These are phyloP conservation scores for Remorina albescens DNA, from an alignment of 2,797 vertebrate species.

Conservation along the genomic window DNA sequence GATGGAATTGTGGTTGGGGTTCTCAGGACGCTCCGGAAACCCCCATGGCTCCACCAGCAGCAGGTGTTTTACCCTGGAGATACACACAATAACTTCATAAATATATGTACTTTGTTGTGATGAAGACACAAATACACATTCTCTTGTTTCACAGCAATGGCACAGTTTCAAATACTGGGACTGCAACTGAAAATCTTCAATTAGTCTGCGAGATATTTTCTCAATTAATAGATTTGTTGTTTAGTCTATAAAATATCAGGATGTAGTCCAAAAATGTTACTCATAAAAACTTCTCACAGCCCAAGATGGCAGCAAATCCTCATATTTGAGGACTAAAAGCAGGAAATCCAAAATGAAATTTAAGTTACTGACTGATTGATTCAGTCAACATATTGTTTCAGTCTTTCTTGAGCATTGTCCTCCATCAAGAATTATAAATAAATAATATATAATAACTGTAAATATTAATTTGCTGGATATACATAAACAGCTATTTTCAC, in stretches of 20 bases:
- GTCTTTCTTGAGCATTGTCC: no score
- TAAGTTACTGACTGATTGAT: not conserved
- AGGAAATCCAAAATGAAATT: no score
- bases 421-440: no score
- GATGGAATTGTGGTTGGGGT: slow-evolving; percentile 87
- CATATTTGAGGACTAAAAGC: no score
- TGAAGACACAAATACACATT: not conserved
- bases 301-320: no score
- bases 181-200: no score
- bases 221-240: no score
- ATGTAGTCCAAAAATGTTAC: not conserved
- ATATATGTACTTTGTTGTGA: not conserved
- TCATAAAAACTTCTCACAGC: not conserved
- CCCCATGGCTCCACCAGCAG: slow-evolving; percentile 97
- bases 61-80: slow-evolving; percentile 90
- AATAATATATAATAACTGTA: no score
- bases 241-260: not conserved
- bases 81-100: slow-evolving; percentile 1
- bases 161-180: not conserved
- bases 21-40: slow-evolving; percentile 91
- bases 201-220: not conserved
- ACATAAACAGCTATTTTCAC: not conserved
- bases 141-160: not conserved
- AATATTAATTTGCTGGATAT: not conserved
- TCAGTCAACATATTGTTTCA: not conserved